Base-by-base conservation (phyloP, 2,113 vertebrate genomes). In the Alethe diademata region DNA sequence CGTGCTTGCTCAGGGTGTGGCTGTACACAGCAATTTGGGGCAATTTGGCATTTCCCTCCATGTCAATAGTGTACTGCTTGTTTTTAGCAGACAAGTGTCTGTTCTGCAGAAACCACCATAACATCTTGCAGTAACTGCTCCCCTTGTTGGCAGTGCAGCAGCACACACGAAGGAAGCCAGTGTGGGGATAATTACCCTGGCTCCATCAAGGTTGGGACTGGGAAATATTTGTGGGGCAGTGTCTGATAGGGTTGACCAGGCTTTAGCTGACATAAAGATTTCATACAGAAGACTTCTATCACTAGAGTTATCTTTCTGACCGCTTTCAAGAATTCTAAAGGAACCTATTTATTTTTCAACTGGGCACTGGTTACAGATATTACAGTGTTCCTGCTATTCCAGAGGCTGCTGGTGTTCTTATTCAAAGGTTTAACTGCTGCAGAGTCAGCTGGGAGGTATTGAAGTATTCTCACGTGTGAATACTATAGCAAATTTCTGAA, bases 11-110 rank as follows among this genome's bases (percentile, higher is more conserved):
- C 71, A 92, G 87, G 85, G 88, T 92, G 96, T 78, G 92, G 88
- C 90, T 88, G 70, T 64, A 2, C 51, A 56, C 0, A 0, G 88
- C 90, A 93, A 90, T 96, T 83, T 91, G 87, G 86, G 80, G 94
- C 85, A 92, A 86, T 88, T 74, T 88, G 85, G 71, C 86, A 92
- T 95, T 97, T 96, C 93, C 72, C 75, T 92, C 71, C 1, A 0
- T 86, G 82, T 76, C 93, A 64, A 95, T 94, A 97, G 71, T 65
- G 78, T 36, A 3, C 71, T 62, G 23, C 90, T 96, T 96, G 92
- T 97, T 96, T 71, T 47, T 8, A 29, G 67, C 80, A 96, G 94
- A 95, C 85, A 93, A 94, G 79, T 35, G 78, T 93, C 88, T 96
- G 88, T 1, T 1, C 51, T 88, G 67, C 88, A 90, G 85, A 94